Evolutionary conservation across 2,113 vertebrate genomes (phyloP).

Genomic region (Cromileptes altivelis): DNA sequence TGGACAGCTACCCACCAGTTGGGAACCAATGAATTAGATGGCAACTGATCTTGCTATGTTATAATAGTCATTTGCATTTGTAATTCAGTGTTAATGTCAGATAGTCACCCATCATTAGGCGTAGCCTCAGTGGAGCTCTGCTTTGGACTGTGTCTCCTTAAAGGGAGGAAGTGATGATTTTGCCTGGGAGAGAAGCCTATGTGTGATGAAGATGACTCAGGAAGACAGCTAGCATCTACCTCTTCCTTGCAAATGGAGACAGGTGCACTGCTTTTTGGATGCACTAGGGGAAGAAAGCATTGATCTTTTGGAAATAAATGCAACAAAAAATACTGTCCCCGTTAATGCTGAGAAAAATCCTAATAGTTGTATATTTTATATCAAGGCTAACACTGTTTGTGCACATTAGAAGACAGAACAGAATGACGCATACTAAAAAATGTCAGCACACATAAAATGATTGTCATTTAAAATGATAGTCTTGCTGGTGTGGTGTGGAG

Average conservation of each 20-base stretch:
- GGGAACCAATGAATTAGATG: no score
- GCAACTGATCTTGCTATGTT: no score
- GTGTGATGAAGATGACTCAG: constrained; percentile 29
- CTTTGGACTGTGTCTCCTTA: constrained; percentile 21
- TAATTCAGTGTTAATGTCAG: not conserved
- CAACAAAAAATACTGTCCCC: not conserved
- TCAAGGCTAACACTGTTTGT: not conserved
- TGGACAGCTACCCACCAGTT: no score
- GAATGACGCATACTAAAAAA: not conserved
- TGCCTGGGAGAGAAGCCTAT: constrained; percentile 23
- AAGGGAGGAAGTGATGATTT: constrained; percentile 12
- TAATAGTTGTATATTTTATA: not conserved
- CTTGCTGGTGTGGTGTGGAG: not conserved
- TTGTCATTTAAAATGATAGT: not conserved
- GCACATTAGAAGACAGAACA: not conserved
- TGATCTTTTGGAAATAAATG: not conserved
- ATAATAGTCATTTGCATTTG: not conserved
- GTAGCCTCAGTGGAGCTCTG: constrained; percentile 39
- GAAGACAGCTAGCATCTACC: constrained; percentile 4
- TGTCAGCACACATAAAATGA: not conserved
- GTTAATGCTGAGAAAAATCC: not conserved
- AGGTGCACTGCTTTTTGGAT: constrained; percentile 25
- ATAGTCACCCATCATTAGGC: constrained; percentile 55
- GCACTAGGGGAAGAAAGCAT: not conserved
- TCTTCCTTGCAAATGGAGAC: constrained; percentile 55